Evolutionary conservation across 2,797 vertebrate species (phyloP), one percentile per base, ranked within the genome.

Genomic region (Gymnothorax javanicus): DNA sequence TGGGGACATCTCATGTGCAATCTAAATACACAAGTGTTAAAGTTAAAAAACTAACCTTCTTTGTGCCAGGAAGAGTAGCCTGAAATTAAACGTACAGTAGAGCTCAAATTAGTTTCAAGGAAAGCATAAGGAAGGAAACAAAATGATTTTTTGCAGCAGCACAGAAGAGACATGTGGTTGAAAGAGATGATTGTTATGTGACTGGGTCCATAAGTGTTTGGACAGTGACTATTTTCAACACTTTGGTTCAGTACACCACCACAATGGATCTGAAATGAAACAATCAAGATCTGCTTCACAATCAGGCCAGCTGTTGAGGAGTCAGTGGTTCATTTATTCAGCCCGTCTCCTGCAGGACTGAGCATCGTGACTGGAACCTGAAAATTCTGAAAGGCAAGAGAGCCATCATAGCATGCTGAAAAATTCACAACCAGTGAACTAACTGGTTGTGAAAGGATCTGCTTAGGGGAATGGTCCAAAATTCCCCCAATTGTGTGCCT

Each of bases 311-410:
- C 87, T 87, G 88, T 87, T 64, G 23, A 88, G 86, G 73, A 88
- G 89, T 90, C 84, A 57, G 82, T 86, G 82, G 83, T 83, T 87
- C 88, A 89, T 89, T 81, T 90, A 91, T 90, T 91, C 89, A 90
- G 88, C 86, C 87, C 82, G 87, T 83, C 84, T 73, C 60, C 83
- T 85, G 83, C 88, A 88, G 87, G 83, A 83, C 75, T 84, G 67
- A 64, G 86, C 25, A 57, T 43, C 33, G 33, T 43, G 33, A 43
- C 33, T 1, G 33, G 33, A 43, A 43, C 1, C 33, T 43, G 33
- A 43, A 43, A 43, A 82, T 57, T 91, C 71, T 13, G 64, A 77
- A 33, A 52, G 81, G 85, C 52, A 23, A 43, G 56, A 56, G 33
- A 88, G 59, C 33, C 33, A 83, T 1, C 43, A 20, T 15, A 52